Conservation (phyloP, 2,113 vertebrate species). For the Rattus rattus region DNA sequence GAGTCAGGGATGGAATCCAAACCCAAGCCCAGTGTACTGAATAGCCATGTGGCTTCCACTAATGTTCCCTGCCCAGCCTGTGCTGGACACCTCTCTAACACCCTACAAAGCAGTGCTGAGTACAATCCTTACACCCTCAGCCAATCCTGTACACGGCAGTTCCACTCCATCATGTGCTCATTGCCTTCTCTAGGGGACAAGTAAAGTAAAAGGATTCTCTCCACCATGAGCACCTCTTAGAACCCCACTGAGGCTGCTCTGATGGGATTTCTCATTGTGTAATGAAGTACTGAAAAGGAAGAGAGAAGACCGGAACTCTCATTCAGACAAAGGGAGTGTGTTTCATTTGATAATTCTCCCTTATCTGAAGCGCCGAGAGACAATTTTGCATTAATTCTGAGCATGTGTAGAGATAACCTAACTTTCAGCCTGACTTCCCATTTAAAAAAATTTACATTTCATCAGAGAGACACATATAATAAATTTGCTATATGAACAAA, state of each 20-base stretch:
- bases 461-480: conserved; percentile 60
- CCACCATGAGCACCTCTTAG: neutral
- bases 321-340: neutral
- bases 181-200: neutral
- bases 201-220: neutral
- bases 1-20: neutral
- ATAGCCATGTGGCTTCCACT: neutral
- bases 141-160: neutral
- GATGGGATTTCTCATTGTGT: neutral
- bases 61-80: neutral
- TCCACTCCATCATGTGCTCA: neutral
- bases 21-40: neutral
- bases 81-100: neutral
- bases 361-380: conserved; percentile 43
- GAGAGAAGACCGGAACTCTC: neutral
- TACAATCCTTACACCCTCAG: neutral
- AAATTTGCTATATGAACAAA: conserved; percentile 40
- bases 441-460: conserved; percentile 69
- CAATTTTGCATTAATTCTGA: conserved; percentile 67
- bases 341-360: conserved; percentile 45
- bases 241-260: neutral
- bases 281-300: conserved; percentile 7
- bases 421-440: conserved; percentile 57
- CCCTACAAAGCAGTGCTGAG: neutral
- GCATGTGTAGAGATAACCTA: conserved; percentile 55